Conservation (phyloP, 2,797 vertebrate species). For the Tiaroga cobitis region DNA sequence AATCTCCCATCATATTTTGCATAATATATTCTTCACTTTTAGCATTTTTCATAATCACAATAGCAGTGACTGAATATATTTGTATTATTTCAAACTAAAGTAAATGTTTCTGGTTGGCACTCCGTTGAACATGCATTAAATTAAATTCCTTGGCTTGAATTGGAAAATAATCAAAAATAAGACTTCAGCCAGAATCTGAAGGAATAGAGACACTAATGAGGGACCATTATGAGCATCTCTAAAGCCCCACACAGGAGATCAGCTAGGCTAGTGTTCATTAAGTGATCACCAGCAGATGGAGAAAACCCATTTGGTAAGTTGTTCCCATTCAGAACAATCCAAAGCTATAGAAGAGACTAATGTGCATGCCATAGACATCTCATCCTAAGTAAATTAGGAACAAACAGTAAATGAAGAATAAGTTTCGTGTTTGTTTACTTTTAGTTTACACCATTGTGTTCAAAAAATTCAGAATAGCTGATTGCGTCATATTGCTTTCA, state of each 20-base stretch:
- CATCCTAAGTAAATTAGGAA: constrained; percentile 24
- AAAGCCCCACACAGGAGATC: constrained; percentile 24
- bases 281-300: constrained; percentile 38
- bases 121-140: neutral
- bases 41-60: neutral
- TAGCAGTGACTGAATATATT: neutral
- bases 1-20: neutral
- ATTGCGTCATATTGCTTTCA: neutral
- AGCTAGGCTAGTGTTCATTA: constrained; percentile 24
- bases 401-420: neutral
- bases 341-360: constrained; percentile 41
- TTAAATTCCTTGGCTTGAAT: constrained; percentile 21
- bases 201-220: constrained; percentile 43
- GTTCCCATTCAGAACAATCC: constrained; percentile 35
- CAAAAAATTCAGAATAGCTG: neutral
- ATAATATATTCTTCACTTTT: constrained; percentile 3
- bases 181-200: neutral
- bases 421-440: neutral
- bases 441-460: neutral
- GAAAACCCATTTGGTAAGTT: constrained; percentile 17
- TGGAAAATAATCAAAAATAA: neutral
- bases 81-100: constrained; percentile 7
- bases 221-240: constrained; percentile 27
- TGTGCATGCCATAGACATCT: constrained; percentile 24
- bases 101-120: constrained; percentile 21